These are phyloP conservation scores for Ochlodes sylvanus DNA, from an alignment of 2,888 invertebrate genomes.

Conservation along the genomic window DNA sequence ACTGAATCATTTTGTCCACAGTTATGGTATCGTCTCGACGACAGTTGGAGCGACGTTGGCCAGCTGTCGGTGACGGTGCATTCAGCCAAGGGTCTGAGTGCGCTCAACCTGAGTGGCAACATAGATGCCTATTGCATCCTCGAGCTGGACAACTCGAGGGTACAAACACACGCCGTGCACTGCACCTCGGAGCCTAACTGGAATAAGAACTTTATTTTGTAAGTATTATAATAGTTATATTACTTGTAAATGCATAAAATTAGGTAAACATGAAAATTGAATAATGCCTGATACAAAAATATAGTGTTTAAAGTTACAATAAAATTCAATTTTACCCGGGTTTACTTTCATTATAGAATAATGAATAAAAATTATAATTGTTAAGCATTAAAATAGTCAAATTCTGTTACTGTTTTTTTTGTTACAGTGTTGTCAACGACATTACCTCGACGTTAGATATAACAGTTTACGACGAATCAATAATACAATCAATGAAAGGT, in stretches of 20 bases:
- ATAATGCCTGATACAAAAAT: too few relatives aligned
- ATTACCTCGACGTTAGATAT: constrained; percentile 74
- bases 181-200: constrained; percentile 70
- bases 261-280: too few relatives aligned
- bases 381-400: background rate
- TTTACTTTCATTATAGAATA: too few relatives aligned
- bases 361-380: too few relatives aligned
- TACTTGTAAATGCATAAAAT: background rate
- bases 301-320: too few relatives aligned
- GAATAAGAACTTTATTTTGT: constrained; percentile 76
- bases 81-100: constrained; percentile 66
- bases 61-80: constrained; percentile 71
- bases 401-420: constrained; percentile 1
- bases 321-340: too few relatives aligned
- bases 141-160: constrained; percentile 74
- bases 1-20: constrained; percentile 43
- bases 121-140: constrained; percentile 74
- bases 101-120: constrained; percentile 66
- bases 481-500: constrained; percentile 62
- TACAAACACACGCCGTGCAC: constrained; percentile 72
- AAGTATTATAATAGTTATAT: constrained; percentile 50
- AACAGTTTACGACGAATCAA: constrained; percentile 70
- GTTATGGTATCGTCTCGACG: constrained; percentile 73
- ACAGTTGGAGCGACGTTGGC: constrained; percentile 70
- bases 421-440: constrained; percentile 69